A percentile compares a stretch with the other conserved stretches of the same genome.
phyloP scores from a whole-genome alignment of 2,888 invertebrate species.

The Mythimna vitellina region DNA sequence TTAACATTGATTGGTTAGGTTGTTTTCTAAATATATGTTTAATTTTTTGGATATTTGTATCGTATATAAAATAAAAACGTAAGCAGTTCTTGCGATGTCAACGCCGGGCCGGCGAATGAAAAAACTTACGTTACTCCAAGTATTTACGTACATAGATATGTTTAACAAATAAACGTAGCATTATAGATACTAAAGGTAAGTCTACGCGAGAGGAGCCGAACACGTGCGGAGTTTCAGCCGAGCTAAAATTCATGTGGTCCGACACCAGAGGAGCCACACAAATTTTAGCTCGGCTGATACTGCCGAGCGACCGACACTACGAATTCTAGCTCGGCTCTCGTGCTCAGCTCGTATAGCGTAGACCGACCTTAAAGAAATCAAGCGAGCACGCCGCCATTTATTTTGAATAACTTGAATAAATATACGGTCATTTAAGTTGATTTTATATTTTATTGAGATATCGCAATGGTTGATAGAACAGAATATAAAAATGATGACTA shows the following conservation, averaged over 20 bases:
- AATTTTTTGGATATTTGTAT: too few species aligned
- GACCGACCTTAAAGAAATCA: background rate
- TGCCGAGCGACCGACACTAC: too few species aligned
- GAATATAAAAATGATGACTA: background rate
- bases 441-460: too few species aligned
- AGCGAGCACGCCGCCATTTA: background rate
- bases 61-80: background rate
- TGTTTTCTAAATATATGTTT: too few species aligned
- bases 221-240: too few species aligned
- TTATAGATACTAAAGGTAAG: background rate
- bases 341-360: too few species aligned
- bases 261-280: too few species aligned
- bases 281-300: too few species aligned
- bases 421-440: too few species aligned
- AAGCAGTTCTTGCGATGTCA: background rate
- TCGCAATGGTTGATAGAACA: background rate
- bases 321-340: too few species aligned
- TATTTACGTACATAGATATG: background rate
- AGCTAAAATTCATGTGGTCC: too few species aligned
- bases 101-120: conserved; percentile 11
- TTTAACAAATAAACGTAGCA: conserved; percentile 3
- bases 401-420: conserved; percentile 8
- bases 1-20: background rate
- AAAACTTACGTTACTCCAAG: background rate
- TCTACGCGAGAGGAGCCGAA: too few species aligned